phyloP scores from a whole-genome alignment of 1,140 invertebrate genomes.

The Yoshiicerus persimilis region DNA sequence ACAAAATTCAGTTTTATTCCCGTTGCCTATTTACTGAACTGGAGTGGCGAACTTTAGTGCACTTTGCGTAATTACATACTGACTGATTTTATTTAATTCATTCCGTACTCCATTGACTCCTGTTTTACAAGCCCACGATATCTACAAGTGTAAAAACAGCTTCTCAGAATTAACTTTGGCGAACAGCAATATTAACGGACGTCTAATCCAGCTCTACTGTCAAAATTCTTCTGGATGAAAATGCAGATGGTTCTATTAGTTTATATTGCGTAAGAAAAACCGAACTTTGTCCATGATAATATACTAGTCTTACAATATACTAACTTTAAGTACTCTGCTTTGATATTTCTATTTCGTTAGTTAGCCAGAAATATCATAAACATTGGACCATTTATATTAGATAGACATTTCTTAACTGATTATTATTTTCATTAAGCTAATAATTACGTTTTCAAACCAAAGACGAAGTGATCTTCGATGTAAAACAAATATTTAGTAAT shows the following conservation, averaged over 20 bases:
- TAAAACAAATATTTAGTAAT: background rate
- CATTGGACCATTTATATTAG: too few species aligned
- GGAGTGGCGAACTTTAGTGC: background rate
- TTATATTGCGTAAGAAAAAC: background rate
- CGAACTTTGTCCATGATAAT: background rate
- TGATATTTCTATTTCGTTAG: background rate
- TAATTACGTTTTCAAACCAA: background rate
- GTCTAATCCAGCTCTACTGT: background rate
- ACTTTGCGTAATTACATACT: background rate
- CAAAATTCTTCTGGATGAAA: background rate
- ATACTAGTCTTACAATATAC: background rate
- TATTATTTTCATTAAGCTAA: too few species aligned
- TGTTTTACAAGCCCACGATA: background rate
- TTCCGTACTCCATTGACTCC: background rate
- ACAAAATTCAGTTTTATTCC: too few species aligned
- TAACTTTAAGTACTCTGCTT: background rate
- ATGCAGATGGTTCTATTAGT: background rate
- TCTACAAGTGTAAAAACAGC: background rate
- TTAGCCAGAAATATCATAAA: background rate
- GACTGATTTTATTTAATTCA: background rate
- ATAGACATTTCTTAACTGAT: background rate
- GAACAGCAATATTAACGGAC: background rate
- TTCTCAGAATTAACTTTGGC: background rate
- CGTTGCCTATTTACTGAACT: too few species aligned
- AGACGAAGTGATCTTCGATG: background rate